These are phyloP conservation scores for Physella acuta DNA, from an alignment of 1,140 invertebrate genomes.

Conservation along the genomic window DNA sequence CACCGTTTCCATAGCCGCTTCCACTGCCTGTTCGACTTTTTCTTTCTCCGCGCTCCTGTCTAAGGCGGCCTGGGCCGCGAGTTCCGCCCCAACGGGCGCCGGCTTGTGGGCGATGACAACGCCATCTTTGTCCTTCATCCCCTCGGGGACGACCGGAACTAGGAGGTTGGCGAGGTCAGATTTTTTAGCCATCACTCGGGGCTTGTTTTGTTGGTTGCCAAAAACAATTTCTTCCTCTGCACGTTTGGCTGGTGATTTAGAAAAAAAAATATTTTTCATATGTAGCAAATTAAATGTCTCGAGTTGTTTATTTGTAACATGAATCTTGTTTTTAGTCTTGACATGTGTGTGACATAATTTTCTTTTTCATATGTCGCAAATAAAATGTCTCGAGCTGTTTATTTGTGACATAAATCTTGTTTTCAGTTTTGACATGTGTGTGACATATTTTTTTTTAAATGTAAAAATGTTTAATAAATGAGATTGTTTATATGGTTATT, in stretches of 20 bases:
- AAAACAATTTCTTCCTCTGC: constrained; percentile 38
- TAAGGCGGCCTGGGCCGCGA: constrained; percentile 2
- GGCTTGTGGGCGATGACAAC: constrained; percentile 8
- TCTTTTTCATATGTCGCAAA: too few relatives aligned
- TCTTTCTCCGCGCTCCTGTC: constrained; percentile 9
- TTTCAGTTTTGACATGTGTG: too few relatives aligned
- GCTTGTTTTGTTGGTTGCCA: constrained; percentile 44
- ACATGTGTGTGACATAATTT: too few relatives aligned
- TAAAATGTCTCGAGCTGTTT: too few relatives aligned
- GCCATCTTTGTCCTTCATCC: not conserved
- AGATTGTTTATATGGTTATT: too few relatives aligned
- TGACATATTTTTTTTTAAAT: too few relatives aligned
- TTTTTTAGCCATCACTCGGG: constrained; percentile 27
- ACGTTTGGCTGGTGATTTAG: constrained; percentile 35
- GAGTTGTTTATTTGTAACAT: not conserved
- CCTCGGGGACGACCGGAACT: not conserved
- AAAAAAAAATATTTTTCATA: not conserved
- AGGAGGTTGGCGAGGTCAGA: constrained; percentile 19
- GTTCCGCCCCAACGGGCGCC: not conserved
- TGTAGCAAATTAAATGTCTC: not conserved
- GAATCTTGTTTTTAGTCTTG: too few relatives aligned
- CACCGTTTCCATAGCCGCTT: too few relatives aligned
- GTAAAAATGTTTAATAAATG: too few relatives aligned
- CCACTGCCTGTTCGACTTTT: constrained; percentile 7
- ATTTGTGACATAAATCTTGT: too few relatives aligned